These are phyloP conservation scores for Temnothorax longispinosus DNA, from an alignment of 1,140 invertebrate genomes.

Conservation along the genomic window DNA sequence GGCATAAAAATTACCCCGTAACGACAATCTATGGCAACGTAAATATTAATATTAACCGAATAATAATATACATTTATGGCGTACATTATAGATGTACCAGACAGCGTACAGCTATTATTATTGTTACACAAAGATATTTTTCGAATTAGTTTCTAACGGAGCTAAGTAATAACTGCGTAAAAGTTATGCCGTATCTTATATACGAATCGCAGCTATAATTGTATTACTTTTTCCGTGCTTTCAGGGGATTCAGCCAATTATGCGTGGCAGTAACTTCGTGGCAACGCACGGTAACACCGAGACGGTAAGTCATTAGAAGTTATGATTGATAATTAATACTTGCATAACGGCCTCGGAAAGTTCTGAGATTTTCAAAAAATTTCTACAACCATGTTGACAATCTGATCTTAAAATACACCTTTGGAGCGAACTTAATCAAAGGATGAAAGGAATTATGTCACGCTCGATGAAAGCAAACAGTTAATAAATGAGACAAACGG, in stretches of 20 bases:
- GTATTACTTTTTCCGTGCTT: not conserved
- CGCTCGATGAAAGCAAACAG: too few relatives aligned
- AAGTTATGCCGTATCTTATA: not conserved
- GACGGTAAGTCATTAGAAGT: conserved; percentile 13
- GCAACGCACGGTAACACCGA: not conserved
- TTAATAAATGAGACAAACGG: too few relatives aligned
- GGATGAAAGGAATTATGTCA: not conserved
- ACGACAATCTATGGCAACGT: not conserved
- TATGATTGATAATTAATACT: conserved; percentile 29
- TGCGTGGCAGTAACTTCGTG: not conserved
- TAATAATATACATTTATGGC: too few relatives aligned
- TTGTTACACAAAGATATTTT: not conserved
- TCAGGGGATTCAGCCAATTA: not conserved
- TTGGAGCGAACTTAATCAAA: not conserved
- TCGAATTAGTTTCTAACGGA: not conserved
- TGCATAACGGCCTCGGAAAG: not conserved
- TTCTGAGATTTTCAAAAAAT: not conserved
- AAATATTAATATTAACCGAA: conserved; percentile 26
- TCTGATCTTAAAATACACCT: not conserved
- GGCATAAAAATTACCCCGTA: not conserved
- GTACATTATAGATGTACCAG: too few relatives aligned
- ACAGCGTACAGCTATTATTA: too few relatives aligned
- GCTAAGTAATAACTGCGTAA: not conserved
- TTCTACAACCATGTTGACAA: not conserved
- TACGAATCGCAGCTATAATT: not conserved